A percentile compares a stretch with the other conserved stretches of the same genome.
These are phyloP conservation scores for Himalopsyche kuldschensis DNA, from an alignment of 2,888 invertebrate genomes.

Conservation along the genomic window DNA sequence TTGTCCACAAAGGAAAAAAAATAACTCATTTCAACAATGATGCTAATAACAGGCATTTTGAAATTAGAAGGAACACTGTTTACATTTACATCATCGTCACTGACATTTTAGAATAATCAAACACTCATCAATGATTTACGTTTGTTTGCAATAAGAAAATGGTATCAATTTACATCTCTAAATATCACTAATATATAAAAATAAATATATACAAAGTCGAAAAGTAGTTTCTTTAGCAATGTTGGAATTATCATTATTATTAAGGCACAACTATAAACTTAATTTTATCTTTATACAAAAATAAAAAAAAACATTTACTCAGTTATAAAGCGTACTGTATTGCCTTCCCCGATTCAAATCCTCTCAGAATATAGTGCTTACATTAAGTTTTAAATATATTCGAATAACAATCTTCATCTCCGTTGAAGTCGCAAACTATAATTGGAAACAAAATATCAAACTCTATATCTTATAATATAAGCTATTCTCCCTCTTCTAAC, in stretches of 20 bases:
- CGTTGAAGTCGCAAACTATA: not conserved
- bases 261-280: slow-evolving; percentile 41
- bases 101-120: too few relatives aligned
- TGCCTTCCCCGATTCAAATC: slow-evolving; percentile 64
- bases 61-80: too few relatives aligned
- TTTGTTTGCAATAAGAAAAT: not conserved
- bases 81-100: too few relatives aligned
- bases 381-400: slow-evolving; percentile 1
- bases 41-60: too few relatives aligned
- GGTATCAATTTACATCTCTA: not conserved
- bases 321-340: slow-evolving; percentile 69
- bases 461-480: not conserved
- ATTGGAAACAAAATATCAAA: not conserved
- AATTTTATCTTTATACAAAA: slow-evolving; percentile 4
- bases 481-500: not conserved
- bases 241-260: slow-evolving; percentile 24
- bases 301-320: slow-evolving; percentile 10
- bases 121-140: not conserved
- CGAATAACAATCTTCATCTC: not conserved
- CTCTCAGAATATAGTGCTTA: not conserved
- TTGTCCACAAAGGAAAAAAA: too few relatives aligned
- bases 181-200: not conserved
- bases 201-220: not conserved
- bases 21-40: too few relatives aligned
- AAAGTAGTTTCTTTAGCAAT: slow-evolving; percentile 24